phyloP scores from a whole-genome alignment of 2,888 invertebrate species.

The Eutolmus rufibarbis region DNA sequence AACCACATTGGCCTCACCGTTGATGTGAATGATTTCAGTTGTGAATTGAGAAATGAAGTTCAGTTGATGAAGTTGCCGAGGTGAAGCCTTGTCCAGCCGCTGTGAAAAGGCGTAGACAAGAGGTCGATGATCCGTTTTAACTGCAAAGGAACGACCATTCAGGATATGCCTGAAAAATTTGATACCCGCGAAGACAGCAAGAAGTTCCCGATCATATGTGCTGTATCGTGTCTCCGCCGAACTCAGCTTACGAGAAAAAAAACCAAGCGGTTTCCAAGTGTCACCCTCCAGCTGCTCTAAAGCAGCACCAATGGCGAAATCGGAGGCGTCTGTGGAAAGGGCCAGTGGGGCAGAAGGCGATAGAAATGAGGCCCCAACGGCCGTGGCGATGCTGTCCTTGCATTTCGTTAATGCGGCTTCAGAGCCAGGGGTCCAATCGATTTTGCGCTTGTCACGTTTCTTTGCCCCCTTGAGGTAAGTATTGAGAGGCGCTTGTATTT shows the following conservation, averaged over 20 bases:
- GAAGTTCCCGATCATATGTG: constrained; percentile 57
- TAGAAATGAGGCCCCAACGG: background rate
- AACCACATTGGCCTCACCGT: too few species aligned
- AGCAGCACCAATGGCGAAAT: constrained; percentile 33
- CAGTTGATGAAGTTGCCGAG: too few species aligned
- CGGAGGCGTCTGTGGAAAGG: background rate
- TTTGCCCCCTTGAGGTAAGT: background rate
- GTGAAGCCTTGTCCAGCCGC: too few species aligned
- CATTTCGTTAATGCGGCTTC: background rate
- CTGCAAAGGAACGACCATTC: too few species aligned
- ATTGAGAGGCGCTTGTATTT: background rate
- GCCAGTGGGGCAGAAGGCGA: background rate
- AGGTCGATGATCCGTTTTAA: too few species aligned
- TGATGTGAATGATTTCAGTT: too few species aligned
- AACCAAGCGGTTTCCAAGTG: too few species aligned
- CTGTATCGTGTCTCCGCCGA: constrained; percentile 54
- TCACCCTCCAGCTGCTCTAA: background rate
- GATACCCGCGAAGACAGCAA: constrained; percentile 56
- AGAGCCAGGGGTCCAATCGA: too few species aligned
- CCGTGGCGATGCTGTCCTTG: background rate
- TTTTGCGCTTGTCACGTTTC: background rate
- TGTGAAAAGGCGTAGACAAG: too few species aligned
- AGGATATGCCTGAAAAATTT: background rate
- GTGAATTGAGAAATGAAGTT: too few species aligned
- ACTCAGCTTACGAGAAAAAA: constrained; percentile 54